These are phyloP conservation scores for Cantharis rustica DNA, from an alignment of 2,888 invertebrate genomes.

Conservation along the genomic window DNA sequence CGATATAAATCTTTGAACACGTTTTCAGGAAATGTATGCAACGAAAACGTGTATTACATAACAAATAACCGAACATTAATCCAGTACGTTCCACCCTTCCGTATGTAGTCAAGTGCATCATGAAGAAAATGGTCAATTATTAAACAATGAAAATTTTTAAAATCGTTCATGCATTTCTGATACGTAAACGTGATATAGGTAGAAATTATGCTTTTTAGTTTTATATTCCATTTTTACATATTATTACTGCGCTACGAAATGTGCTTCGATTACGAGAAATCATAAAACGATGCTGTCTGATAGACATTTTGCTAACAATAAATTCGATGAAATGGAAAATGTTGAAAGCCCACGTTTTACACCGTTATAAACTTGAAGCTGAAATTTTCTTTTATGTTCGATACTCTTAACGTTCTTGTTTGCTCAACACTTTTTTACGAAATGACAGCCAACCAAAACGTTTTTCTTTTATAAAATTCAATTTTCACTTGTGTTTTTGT, in stretches of 20 bases:
- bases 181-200: neutral
- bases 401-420: neutral
- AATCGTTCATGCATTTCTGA: neutral
- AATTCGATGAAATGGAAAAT: neutral
- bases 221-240: neutral
- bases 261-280: neutral
- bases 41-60: conserved; percentile 31
- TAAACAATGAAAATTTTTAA: neutral
- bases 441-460: neutral
- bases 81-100: conserved; percentile 23
- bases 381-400: neutral
- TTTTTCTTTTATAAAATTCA: neutral
- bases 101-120: conserved; percentile 16
- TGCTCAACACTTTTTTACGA: neutral
- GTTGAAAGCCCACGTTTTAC: neutral
- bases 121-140: conserved; percentile 8
- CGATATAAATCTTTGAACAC: conserved; percentile 39
- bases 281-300: neutral
- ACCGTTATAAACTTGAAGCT: neutral
- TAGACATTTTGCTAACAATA: neutral
- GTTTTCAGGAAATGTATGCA: conserved; percentile 35
- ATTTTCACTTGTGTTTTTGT: neutral
- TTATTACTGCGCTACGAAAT: neutral
- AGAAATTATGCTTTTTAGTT: neutral
- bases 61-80: conserved; percentile 30